Conservation (phyloP, 2,888 invertebrate genomes). For the Lasioglossum vierecki region DNA sequence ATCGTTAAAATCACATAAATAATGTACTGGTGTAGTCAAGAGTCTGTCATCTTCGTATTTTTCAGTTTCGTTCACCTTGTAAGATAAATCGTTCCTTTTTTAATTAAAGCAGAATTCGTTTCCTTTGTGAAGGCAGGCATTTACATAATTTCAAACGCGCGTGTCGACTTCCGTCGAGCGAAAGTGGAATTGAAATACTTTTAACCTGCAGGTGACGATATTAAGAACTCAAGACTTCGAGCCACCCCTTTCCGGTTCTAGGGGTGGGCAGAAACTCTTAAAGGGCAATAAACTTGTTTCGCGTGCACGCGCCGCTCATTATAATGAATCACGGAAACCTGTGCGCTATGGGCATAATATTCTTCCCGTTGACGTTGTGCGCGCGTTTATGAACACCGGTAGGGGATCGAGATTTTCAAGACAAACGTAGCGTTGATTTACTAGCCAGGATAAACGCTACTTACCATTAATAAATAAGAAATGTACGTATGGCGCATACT, state of each 20-base stretch:
- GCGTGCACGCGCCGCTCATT: slow-evolving; percentile 78
- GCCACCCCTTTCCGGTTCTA: slow-evolving; percentile 59
- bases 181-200: slow-evolving; percentile 61
- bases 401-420: background rate
- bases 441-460: background rate
- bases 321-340: slow-evolving; percentile 70
- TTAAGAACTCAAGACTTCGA: slow-evolving; percentile 78
- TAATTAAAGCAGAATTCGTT: background rate
- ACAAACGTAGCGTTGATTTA: background rate
- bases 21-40: background rate
- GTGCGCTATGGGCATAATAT: slow-evolving; percentile 38
- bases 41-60: background rate
- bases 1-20: background rate
- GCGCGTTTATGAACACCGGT: background rate
- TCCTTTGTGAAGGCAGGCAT: background rate
- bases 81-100: background rate
- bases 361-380: slow-evolving; percentile 27
- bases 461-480: background rate
- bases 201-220: slow-evolving; percentile 75
- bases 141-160: slow-evolving; percentile 23
- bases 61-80: background rate
- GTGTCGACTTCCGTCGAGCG: background rate
- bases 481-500: background rate
- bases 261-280: slow-evolving; percentile 73
- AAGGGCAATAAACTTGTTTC: slow-evolving; percentile 78